Percentiles rank a stretch among this genome's conserved stretches.
These are phyloP conservation scores for Diorhabda elongata DNA, from an alignment of 1,140 invertebrate species.

Conservation along the genomic window DNA sequence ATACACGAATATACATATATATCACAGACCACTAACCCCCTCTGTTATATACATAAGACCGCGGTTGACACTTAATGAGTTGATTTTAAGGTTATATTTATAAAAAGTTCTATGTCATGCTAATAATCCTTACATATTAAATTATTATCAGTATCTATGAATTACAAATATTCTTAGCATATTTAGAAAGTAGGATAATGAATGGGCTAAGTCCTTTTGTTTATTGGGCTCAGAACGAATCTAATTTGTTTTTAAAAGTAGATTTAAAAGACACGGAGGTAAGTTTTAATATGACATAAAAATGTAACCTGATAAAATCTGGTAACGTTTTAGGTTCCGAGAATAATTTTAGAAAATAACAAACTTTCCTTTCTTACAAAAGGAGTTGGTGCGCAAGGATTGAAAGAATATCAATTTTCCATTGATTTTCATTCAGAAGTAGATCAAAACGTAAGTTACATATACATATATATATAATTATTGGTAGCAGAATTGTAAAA, in stretches of 20 bases:
- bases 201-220: conserved; percentile 72
- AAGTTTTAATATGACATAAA: conserved; percentile 27
- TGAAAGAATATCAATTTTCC: conserved; percentile 57
- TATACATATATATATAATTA: neutral
- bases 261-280: conserved; percentile 79
- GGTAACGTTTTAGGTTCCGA: conserved; percentile 47
- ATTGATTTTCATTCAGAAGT: conserved; percentile 64
- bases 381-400: conserved; percentile 67
- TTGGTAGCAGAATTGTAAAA: conserved; percentile 1
- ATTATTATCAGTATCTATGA: too few species aligned
- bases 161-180: too few species aligned
- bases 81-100: too few species aligned
- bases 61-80: too few species aligned
- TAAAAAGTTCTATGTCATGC: too few species aligned
- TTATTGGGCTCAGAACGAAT: conserved; percentile 87
- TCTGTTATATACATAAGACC: too few species aligned
- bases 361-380: conserved; percentile 46
- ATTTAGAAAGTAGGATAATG: conserved; percentile 33
- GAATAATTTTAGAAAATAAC: conserved; percentile 57
- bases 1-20: too few species aligned
- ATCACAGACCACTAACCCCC: too few species aligned
- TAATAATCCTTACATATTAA: too few species aligned
- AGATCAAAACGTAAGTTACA: conserved; percentile 57
- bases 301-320: conserved; percentile 1
- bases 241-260: conserved; percentile 70